These are phyloP conservation scores for Conus ventricosus DNA, from an alignment of 1,140 invertebrate genomes.

Conservation along the genomic window DNA sequence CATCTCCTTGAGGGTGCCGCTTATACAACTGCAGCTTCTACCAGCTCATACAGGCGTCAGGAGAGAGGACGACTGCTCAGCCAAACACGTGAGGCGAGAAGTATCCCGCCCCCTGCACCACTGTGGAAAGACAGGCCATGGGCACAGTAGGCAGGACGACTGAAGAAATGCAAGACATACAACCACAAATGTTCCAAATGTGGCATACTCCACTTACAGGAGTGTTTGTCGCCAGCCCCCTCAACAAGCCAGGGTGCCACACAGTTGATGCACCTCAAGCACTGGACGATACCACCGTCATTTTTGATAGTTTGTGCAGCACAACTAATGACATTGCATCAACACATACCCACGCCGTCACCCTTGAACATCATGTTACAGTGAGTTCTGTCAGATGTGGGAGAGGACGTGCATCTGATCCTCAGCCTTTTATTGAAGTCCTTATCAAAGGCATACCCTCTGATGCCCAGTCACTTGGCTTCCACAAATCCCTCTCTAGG, in stretches of 20 bases:
- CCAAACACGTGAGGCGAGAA: no score
- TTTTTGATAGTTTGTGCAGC: no score
- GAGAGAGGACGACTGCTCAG: background rate
- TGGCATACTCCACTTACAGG: background rate
- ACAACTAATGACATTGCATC: background rate
- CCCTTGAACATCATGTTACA: constrained; percentile 51
- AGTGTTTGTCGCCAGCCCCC: constrained; percentile 22
- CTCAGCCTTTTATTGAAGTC: constrained; percentile 44
- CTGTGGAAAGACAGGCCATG: constrained; percentile 1
- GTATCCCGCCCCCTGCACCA: background rate
- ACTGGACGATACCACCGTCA: background rate
- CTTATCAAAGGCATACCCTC: background rate
- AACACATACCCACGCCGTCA: background rate
- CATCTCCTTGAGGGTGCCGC: background rate
- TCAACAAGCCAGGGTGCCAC: constrained; percentile 26
- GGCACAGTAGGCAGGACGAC: background rate
- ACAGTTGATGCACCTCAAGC: no score
- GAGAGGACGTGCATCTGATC: constrained; percentile 35
- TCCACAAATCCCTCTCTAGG: background rate
- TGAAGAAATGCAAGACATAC: constrained; percentile 12
- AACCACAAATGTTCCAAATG: constrained; percentile 9
- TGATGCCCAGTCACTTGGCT: constrained; percentile 41
- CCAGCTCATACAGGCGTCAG: constrained; percentile 22
- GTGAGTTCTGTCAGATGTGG: constrained; percentile 43
- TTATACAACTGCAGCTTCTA: constrained; percentile 7